A percentile compares a stretch with the other conserved stretches of the same genome.
These are phyloP conservation scores for Marronus borbonicus DNA, from an alignment of 2,888 invertebrate genomes.

Conservation along the genomic window DNA sequence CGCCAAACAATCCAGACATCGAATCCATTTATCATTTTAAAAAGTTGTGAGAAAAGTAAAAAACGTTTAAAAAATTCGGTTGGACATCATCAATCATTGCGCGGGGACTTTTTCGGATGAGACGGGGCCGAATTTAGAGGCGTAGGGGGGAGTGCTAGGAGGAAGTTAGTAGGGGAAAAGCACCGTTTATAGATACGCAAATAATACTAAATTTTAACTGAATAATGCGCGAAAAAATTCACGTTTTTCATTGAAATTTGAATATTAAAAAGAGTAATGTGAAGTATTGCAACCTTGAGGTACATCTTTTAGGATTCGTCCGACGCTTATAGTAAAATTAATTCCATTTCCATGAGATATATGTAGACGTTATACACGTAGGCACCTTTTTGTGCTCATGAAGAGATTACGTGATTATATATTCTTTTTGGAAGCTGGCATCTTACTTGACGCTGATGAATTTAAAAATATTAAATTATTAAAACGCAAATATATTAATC, in stretches of 20 bases:
- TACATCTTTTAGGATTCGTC: neutral
- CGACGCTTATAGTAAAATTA: neutral
- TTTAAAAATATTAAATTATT: constrained; percentile 1
- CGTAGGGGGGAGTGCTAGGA: neutral
- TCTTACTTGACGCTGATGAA: constrained; percentile 1
- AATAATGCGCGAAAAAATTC: too few species aligned
- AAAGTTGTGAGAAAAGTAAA: constrained; percentile 59
- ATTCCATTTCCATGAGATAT: too few species aligned
- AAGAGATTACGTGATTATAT: neutral
- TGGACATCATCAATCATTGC: constrained; percentile 55
- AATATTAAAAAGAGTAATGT: neutral
- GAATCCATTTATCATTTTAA: constrained; percentile 57
- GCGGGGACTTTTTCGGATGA: constrained; percentile 4
- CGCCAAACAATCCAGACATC: constrained; percentile 19
- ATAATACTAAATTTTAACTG: neutral
- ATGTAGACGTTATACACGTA: neutral
- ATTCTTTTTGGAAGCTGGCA: neutral
- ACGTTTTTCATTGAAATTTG: neutral
- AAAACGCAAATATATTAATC: neutral
- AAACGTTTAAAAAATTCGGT: constrained; percentile 56
- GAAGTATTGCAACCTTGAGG: neutral
- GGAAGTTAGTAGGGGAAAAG: neutral
- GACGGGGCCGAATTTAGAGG: neutral
- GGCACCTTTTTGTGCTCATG: neutral
- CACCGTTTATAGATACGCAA: too few species aligned